Percentiles rank a stretch among this genome's conserved stretches.
These are phyloP conservation scores for Pseudochirops corinnae DNA, from an alignment of 2,797 vertebrate genomes.

Conservation along the genomic window DNA sequence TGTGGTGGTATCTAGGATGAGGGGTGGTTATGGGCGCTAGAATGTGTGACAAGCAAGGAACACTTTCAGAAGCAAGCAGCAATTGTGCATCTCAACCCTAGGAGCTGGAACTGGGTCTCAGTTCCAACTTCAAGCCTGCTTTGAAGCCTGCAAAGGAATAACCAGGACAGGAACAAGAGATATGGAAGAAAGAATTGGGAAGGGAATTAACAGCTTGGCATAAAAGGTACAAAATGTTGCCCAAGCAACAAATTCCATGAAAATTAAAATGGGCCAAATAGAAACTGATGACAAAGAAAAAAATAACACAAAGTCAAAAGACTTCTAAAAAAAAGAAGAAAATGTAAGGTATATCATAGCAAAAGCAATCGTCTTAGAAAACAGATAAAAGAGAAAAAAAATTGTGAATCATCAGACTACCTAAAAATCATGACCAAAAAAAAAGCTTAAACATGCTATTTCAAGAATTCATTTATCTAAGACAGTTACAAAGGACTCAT, in stretches of 20 bases:
- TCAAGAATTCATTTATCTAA: background rate
- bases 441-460: background rate
- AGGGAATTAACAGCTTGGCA: background rate
- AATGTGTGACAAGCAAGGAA: background rate
- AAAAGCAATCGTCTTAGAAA: background rate
- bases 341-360: background rate
- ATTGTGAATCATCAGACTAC: background rate
- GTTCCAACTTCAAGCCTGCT: background rate
- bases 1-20: background rate
- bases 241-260: background rate
- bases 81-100: background rate
- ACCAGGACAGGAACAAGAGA: background rate
- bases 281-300: background rate
- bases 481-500: background rate
- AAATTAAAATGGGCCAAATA: background rate
- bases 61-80: background rate
- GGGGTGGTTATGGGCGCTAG: background rate
- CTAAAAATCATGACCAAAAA: background rate
- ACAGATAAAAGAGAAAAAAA: background rate
- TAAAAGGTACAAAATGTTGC: background rate
- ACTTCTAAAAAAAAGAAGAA: background rate
- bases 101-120: background rate
- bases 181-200: background rate
- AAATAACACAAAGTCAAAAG: background rate
- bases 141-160: background rate